Evolutionary conservation across 2,797 vertebrate genomes (phyloP).

Genomic region (Muscicapa comitata): DNA sequence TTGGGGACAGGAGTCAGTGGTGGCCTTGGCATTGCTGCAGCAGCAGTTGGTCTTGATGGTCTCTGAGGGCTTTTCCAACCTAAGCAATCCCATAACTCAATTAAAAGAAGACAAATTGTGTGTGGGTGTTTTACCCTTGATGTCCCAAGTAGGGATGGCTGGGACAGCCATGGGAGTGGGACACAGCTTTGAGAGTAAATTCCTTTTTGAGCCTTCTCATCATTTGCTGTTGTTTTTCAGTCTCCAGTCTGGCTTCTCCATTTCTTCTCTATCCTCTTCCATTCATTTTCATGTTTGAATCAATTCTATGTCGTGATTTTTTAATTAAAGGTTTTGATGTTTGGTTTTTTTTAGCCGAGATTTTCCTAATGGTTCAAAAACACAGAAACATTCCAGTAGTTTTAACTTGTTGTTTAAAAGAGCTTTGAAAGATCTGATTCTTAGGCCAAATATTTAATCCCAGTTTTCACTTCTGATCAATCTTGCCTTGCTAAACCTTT

Average conservation of each 20-base stretch:
- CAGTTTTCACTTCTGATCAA: background rate
- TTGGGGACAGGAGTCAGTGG: background rate
- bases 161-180: background rate
- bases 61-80: background rate
- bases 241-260: background rate
- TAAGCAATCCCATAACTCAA: background rate
- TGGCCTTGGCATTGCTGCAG: background rate
- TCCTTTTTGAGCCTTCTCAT: background rate
- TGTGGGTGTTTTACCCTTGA: background rate
- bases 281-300: background rate
- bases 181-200: background rate
- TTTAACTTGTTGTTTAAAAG: background rate
- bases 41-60: background rate
- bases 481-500: background rate
- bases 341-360: fast-evolving
- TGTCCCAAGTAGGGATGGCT: background rate
- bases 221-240: background rate
- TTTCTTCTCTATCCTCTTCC: background rate
- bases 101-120: fast-evolving
- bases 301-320: background rate
- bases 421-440: background rate
- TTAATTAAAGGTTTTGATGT: background rate
- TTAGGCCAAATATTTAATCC: background rate
- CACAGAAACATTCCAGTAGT: background rate
- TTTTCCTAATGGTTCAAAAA: background rate